Conservation (phyloP, 2,888 invertebrate species). For the Omphaloscelis lunosa region DNA sequence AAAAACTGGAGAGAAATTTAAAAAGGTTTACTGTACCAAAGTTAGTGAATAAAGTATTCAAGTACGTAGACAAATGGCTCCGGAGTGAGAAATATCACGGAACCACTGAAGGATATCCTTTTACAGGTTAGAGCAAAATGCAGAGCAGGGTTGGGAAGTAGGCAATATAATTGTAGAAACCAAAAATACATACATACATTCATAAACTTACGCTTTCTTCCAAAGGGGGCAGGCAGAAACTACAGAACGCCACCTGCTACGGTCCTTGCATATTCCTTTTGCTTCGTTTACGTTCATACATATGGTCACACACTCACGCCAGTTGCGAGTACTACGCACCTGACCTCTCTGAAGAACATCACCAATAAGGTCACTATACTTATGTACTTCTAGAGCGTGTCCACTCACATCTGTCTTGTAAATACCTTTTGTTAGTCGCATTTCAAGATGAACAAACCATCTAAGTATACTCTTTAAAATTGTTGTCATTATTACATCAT, state of each 20-base stretch:
- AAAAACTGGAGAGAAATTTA: conserved; percentile 50
- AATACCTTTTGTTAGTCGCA: not conserved
- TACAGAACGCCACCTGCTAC: not conserved
- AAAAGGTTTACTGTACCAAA: conserved; percentile 65
- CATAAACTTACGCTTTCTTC: not conserved
- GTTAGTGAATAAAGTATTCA: conserved; percentile 73
- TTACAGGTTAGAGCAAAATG: conserved; percentile 50
- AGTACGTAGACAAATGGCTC: conserved; percentile 65
- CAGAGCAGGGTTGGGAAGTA: not conserved
- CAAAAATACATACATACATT: not conserved
- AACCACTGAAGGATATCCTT: conserved; percentile 53
- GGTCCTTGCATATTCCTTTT: not conserved
- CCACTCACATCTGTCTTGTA: not conserved
- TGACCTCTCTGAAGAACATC: not conserved
- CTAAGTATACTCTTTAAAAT: not conserved
- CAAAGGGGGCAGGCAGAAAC: not conserved
- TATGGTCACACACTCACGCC: not conserved
- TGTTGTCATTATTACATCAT: not conserved
- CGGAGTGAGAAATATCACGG: conserved; percentile 65
- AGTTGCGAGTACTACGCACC: not conserved
- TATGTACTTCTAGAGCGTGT: not conserved
- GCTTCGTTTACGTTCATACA: too few relatives aligned
- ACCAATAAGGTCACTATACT: not conserved
- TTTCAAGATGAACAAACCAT: not conserved
- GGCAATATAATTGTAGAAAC: not conserved